Percentiles rank a stretch among this genome's conserved stretches.
Conservation (phyloP, 1,140 invertebrate species). For the Tetraneura akinire region DNA sequence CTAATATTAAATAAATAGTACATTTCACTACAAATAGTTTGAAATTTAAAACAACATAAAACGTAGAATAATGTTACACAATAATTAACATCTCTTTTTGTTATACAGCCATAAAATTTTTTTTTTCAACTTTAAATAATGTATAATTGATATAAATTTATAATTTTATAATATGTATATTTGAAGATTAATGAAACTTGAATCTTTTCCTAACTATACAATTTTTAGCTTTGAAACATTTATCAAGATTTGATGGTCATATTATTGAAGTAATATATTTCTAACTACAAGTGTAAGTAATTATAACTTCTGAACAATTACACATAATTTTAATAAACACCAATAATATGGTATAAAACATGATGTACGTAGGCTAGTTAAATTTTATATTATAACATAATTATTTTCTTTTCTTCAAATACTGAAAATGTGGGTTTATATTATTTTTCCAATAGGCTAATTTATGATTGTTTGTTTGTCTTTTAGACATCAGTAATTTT, state of each 20-base stretch:
- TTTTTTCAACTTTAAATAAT: too few species aligned
- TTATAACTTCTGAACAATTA: constrained; percentile 21
- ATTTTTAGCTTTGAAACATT: constrained; percentile 42
- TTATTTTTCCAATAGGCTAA: constrained; percentile 23
- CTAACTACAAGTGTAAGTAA: constrained; percentile 47
- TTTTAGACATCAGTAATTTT: constrained; percentile 38
- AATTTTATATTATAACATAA: constrained; percentile 41
- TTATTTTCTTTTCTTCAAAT: neutral
- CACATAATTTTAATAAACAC: neutral
- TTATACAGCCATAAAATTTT: too few species aligned
- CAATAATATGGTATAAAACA: neutral
- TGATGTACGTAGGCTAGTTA: constrained; percentile 1
- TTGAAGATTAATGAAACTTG: neutral
- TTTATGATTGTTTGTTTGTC: constrained; percentile 31
- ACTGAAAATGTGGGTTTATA: neutral
- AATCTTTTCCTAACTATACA: constrained; percentile 3
- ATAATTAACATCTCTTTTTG: too few species aligned
- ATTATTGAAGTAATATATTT: constrained; percentile 49
- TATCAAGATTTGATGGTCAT: constrained; percentile 48
- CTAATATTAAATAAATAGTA: too few species aligned
- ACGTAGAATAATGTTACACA: too few species aligned
- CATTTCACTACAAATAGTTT: too few species aligned
- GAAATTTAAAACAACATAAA: too few species aligned
- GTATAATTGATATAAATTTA: too few species aligned
- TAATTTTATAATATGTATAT: too few species aligned